Conservation (phyloP, 2,113 vertebrate species). For the Vireo altiloquus region DNA sequence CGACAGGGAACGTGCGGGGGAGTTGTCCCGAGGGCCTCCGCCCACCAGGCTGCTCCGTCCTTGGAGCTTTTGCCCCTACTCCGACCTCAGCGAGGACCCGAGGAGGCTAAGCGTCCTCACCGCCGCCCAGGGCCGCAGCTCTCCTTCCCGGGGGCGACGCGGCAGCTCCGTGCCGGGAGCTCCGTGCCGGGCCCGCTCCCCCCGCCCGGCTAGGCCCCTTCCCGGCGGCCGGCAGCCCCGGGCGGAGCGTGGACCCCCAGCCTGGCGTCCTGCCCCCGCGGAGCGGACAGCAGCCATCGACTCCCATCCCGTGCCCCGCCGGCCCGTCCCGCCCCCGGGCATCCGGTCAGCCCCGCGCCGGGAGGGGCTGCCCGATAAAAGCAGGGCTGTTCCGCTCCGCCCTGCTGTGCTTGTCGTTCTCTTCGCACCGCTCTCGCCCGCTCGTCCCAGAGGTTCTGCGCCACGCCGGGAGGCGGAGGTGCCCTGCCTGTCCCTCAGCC, state of each 20-base stretch:
- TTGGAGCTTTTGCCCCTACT: background rate
- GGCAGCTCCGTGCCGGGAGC: background rate
- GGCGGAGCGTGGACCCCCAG: too few species aligned
- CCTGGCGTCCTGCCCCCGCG: fast-evolving
- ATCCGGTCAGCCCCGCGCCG: background rate
- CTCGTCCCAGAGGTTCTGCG: fast-evolving
- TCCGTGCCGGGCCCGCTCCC: background rate
- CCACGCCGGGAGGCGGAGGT: background rate
- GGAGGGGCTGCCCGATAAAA: background rate
- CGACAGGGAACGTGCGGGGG: background rate
- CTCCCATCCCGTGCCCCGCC: too few species aligned
- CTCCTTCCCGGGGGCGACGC: too few species aligned
- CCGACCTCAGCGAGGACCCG: background rate
- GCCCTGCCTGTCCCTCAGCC: background rate
- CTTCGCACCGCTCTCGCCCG: fast-evolving
- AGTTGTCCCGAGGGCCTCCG: too few species aligned
- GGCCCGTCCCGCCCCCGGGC: background rate
- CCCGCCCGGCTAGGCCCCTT: fast-evolving
- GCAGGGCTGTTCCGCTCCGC: background rate
- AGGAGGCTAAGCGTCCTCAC: background rate
- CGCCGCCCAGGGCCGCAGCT: background rate
- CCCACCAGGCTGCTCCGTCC: background rate
- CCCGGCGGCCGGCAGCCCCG: background rate
- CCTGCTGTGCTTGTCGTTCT: fast-evolving
- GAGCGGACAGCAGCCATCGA: too few species aligned